Conservation (phyloP, 2,888 invertebrate species). For the Drosophila subquinaria region DNA sequence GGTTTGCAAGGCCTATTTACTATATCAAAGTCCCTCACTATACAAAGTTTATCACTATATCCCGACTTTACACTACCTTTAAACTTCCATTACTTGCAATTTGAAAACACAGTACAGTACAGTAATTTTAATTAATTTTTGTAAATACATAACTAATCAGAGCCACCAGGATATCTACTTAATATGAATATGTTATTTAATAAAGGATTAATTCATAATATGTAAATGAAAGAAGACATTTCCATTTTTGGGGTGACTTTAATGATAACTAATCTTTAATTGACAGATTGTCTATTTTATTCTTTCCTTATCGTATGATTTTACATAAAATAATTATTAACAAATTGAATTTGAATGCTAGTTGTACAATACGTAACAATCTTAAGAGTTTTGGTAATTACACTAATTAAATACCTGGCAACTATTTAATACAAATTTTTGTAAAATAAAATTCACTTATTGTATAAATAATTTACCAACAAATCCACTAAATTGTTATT, state of each 20-base stretch:
- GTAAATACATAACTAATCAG: neutral
- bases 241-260: neutral
- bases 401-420: slow-evolving; percentile 22
- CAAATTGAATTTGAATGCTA: neutral
- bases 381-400: neutral
- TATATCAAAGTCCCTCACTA: no score
- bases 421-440: slow-evolving; percentile 12
- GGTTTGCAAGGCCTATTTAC: no score
- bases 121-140: neutral
- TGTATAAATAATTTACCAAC: slow-evolving; percentile 54
- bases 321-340: neutral
- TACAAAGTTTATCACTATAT: no score
- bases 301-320: neutral
- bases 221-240: neutral
- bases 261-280: neutral
- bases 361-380: neutral
- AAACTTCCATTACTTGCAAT: neutral
- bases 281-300: neutral
- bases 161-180: neutral
- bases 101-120: neutral
- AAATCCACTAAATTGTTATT: slow-evolving; percentile 51
- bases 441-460: slow-evolving; percentile 28
- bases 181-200: neutral
- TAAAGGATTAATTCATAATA: neutral
- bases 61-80: neutral